phyloP scores from a whole-genome alignment of 2,797 vertebrate species.

The Muscicapa striata region DNA sequence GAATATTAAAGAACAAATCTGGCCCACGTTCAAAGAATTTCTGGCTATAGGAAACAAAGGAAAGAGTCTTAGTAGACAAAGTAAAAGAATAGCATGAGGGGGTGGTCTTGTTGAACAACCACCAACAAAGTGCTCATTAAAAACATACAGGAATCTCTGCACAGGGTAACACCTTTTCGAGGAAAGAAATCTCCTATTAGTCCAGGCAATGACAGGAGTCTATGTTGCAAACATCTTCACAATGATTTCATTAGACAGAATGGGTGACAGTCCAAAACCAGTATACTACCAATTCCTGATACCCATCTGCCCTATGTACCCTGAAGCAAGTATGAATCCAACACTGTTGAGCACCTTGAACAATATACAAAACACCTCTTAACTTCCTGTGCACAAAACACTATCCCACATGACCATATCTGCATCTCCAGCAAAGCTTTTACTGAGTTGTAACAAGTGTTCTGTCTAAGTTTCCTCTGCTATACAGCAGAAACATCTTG shows the following conservation, averaged over 20 bases:
- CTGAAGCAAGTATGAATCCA: not conserved
- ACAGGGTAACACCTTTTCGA: not conserved
- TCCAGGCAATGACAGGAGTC: not conserved
- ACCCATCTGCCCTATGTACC: not conserved
- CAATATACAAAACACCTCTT: not conserved
- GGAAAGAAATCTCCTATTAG: not conserved
- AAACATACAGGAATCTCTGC: not conserved
- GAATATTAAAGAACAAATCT: not conserved
- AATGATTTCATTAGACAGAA: not conserved
- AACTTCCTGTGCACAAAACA: not conserved
- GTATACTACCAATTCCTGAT: not conserved
- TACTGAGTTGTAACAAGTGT: not conserved
- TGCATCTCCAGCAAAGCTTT: not conserved
- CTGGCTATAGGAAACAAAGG: not conserved
- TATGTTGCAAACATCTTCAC: not conserved
- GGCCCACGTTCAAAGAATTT: not conserved
- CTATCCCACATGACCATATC: not conserved
- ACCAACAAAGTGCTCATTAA: not conserved
- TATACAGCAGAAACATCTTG: not conserved
- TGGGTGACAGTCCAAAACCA: not conserved
- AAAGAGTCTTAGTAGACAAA: not conserved
- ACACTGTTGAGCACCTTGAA: not conserved
- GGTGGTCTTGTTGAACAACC: not conserved
- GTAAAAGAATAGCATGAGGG: no score
- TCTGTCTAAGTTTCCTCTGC: not conserved